phyloP scores from a whole-genome alignment of 2,797 vertebrate genomes.

The Eidolon dupreanum region DNA sequence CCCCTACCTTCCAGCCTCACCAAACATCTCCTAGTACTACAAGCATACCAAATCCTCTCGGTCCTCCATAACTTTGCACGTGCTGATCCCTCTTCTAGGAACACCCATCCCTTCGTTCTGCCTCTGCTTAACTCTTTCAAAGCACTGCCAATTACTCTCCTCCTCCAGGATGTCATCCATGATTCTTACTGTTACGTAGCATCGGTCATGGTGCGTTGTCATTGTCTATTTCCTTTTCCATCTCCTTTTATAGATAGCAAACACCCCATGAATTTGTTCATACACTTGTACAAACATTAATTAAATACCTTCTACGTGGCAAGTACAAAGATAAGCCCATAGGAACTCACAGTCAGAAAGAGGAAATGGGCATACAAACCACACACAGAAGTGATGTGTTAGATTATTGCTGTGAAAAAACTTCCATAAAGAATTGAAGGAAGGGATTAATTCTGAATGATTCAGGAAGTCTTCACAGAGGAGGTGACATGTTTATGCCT shows the following conservation, averaged over 20 bases:
- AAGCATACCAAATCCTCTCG: not conserved
- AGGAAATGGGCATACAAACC: not conserved
- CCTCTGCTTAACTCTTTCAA: not conserved
- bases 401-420: not conserved
- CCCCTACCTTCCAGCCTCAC: not conserved
- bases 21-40: not conserved
- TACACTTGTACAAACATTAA: not conserved
- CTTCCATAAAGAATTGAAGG: not conserved
- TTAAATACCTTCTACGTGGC: not conserved
- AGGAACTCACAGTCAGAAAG: not conserved
- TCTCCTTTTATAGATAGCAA: not conserved
- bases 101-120: not conserved
- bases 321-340: not conserved
- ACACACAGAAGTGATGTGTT: not conserved
- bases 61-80: not conserved
- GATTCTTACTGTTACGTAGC: not conserved
- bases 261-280: not conserved
- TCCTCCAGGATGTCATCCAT: not conserved
- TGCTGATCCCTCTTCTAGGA: not conserved
- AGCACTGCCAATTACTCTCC: not conserved
- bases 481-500: not conserved
- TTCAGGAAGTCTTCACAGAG: not conserved
- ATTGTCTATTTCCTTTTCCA: not conserved
- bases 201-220: not conserved
- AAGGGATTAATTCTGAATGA: not conserved